Conservation (phyloP, 2,113 vertebrate species). For the Tonatia bakeri region DNA sequence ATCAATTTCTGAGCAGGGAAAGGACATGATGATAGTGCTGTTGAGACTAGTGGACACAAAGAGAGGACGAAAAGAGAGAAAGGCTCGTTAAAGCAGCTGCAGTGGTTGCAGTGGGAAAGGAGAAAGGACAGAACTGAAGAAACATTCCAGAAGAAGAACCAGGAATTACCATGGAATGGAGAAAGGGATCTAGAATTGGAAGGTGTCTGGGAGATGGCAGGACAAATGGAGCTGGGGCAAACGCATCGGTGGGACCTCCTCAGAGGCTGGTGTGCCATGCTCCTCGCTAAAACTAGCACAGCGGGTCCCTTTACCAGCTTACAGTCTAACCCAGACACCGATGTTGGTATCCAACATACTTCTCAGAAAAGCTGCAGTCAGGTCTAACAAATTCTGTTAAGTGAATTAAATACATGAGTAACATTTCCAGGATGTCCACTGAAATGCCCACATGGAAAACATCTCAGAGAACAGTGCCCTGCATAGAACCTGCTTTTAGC, state of each 20-base stretch:
- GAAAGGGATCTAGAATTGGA: neutral
- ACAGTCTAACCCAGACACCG: neutral
- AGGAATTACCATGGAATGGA: neutral
- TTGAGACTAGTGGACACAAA: neutral
- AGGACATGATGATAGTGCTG: neutral
- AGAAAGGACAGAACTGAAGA: neutral
- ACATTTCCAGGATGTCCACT: neutral
- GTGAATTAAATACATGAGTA: neutral
- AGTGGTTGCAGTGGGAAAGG: neutral
- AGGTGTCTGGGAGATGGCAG: neutral
- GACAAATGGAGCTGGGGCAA: neutral
- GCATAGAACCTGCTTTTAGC: neutral
- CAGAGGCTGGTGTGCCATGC: neutral
- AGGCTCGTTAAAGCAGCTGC: neutral
- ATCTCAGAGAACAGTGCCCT: neutral
- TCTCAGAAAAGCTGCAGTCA: neutral
- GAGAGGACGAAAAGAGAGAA: neutral
- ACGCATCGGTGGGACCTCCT: neutral
- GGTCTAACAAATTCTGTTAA: neutral
- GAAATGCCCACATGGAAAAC: slow-evolving; percentile 34
- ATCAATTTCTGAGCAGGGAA: neutral
- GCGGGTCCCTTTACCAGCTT: neutral
- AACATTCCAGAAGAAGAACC: neutral
- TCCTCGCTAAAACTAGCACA: neutral
- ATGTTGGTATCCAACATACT: neutral